Evolutionary conservation across 2,888 invertebrate genomes (phyloP).

Genomic region (Crocallis elinguaria): DNA sequence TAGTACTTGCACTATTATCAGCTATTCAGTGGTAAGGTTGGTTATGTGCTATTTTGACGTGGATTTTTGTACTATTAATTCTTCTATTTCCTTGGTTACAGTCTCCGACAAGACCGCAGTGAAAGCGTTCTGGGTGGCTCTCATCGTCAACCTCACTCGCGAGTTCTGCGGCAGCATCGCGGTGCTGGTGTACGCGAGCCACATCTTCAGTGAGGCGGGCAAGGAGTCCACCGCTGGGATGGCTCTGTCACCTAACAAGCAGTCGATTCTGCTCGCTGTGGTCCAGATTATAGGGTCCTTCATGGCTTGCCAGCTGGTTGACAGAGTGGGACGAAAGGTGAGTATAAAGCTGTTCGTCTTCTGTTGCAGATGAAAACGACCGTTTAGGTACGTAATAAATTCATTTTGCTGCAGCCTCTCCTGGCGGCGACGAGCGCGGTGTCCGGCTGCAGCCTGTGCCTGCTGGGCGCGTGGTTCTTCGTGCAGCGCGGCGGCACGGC

Average conservation of each 20-base stretch:
- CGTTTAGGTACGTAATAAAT: too few species aligned
- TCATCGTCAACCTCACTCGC: slow-evolving; percentile 72
- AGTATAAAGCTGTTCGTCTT: slow-evolving; percentile 10
- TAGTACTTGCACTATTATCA: too few species aligned
- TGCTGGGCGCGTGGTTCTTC: slow-evolving; percentile 77
- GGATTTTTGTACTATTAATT: too few species aligned
- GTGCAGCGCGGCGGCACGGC: slow-evolving; percentile 54
- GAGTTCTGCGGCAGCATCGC: slow-evolving; percentile 81
- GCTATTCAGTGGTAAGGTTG: too few species aligned
- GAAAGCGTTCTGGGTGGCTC: slow-evolving; percentile 78
- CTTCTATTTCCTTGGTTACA: slow-evolving; percentile 36
- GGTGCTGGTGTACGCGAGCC: slow-evolving; percentile 75
- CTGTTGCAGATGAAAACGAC: too few species aligned
- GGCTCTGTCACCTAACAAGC: slow-evolving; percentile 71
- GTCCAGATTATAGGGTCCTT: slow-evolving; percentile 77
- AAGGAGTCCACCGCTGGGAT: slow-evolving; percentile 58
- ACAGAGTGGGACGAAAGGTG: slow-evolving; percentile 74
- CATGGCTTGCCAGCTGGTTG: slow-evolving; percentile 76
- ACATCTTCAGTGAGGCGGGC: slow-evolving; percentile 72
- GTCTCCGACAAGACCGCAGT: slow-evolving; percentile 68
- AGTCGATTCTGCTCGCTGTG: slow-evolving; percentile 71
- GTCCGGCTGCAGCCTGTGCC: slow-evolving; percentile 73
- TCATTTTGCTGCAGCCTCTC: slow-evolving; percentile 61
- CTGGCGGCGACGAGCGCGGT: slow-evolving; percentile 72
- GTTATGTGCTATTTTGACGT: too few species aligned